A percentile compares a stretch with the other conserved stretches of the same genome.
Conservation (phyloP, 2,797 vertebrate species). For the Pogoniulus pusillus region DNA sequence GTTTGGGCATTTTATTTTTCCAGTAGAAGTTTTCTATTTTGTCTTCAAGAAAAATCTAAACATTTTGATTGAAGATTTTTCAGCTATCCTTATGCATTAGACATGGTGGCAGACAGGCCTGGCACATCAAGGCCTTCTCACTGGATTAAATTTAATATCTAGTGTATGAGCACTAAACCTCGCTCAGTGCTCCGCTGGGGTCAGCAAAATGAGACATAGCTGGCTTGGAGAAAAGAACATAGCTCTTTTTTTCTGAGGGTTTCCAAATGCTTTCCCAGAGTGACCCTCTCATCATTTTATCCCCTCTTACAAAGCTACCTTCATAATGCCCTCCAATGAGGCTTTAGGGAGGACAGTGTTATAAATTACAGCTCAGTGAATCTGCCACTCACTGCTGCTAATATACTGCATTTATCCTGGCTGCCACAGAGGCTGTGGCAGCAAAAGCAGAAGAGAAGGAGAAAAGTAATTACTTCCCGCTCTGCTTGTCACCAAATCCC, state of each 20-base stretch:
- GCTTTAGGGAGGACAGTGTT: neutral
- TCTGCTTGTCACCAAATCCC: conserved; percentile 30
- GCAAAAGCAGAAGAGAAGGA: neutral
- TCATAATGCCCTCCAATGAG: neutral
- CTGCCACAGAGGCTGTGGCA: neutral
- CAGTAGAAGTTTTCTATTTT: neutral
- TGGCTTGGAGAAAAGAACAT: neutral
- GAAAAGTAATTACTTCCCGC: conserved; percentile 42
- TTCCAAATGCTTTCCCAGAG: conserved; percentile 1
- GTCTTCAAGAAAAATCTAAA: conserved; percentile 22
- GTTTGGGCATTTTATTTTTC: neutral
- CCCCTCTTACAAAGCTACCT: neutral
- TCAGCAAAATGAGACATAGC: neutral
- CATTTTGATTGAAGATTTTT: conserved; percentile 49
- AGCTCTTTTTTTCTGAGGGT: neutral
- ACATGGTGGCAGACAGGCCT: neutral
- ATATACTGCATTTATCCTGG: neutral
- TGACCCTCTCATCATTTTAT: neutral
- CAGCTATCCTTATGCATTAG: conserved; percentile 21
- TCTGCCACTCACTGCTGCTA: conserved; percentile 29
- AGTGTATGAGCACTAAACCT: neutral
- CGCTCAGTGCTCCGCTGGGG: neutral
- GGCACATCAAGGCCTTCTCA: conserved; percentile 19
- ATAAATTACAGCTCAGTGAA: conserved; percentile 3
- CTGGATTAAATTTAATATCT: conserved; percentile 36